Evolutionary conservation across 2,888 invertebrate species (phyloP).

Genomic region (Carcina quercana): DNA sequence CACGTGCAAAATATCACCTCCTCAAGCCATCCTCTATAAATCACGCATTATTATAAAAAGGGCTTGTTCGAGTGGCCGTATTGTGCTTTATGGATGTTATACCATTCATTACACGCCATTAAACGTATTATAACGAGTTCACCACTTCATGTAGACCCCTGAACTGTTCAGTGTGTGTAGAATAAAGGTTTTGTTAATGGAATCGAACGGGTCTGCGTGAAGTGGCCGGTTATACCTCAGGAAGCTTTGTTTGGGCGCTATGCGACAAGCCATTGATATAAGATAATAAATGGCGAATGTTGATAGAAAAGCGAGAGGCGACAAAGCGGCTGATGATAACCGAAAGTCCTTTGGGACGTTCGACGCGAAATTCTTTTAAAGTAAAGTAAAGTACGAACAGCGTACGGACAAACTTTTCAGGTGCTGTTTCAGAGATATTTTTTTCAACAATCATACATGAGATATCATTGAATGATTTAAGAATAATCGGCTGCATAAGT

Average conservation of each 20-base stretch:
- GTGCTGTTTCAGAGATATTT: too few relatives aligned
- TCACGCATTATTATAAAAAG: slow-evolving; percentile 67
- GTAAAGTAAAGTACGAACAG: not conserved
- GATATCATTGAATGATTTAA: too few relatives aligned
- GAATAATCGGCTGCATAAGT: too few relatives aligned
- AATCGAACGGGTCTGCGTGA: slow-evolving; percentile 32
- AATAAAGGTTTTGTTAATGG: slow-evolving; percentile 30
- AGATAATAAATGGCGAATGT: slow-evolving; percentile 63
- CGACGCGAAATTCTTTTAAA: too few relatives aligned
- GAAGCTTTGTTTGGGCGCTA: slow-evolving; percentile 65
- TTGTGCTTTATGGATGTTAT: slow-evolving; percentile 74
- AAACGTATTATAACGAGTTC: slow-evolving; percentile 63
- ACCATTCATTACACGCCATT: slow-evolving; percentile 73
- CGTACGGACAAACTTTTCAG: too few relatives aligned
- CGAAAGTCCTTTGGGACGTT: not conserved
- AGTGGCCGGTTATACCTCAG: slow-evolving; percentile 54
- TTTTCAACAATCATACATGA: too few relatives aligned
- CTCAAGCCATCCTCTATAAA: slow-evolving; percentile 60
- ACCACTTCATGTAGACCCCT: slow-evolving; percentile 35
- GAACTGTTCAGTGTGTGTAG: slow-evolving; percentile 14
- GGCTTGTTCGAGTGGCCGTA: slow-evolving; percentile 66
- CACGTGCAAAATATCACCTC: slow-evolving; percentile 66
- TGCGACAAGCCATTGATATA: slow-evolving; percentile 66
- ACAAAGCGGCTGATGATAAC: slow-evolving; percentile 19
- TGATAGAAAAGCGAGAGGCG: slow-evolving; percentile 40